A percentile compares a stretch with the other conserved stretches of the same genome.
Evolutionary conservation across 1,140 invertebrate genomes (phyloP).

Genomic region (Cydia splendana): DNA sequence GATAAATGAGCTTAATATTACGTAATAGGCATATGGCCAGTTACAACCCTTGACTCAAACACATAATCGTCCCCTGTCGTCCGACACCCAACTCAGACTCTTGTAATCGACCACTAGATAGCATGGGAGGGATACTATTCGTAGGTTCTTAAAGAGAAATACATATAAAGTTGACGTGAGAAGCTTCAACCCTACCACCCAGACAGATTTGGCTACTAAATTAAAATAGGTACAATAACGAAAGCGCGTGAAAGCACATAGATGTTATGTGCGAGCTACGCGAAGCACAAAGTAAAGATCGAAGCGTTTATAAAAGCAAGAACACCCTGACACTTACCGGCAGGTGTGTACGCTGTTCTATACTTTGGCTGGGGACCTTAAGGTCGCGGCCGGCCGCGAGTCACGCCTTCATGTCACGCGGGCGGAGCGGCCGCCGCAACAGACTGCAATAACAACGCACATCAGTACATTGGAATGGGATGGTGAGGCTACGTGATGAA

Average conservation of each 20-base stretch:
- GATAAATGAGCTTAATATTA: too few species aligned
- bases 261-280: constrained; percentile 46
- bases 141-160: constrained; percentile 82
- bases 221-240: constrained; percentile 17
- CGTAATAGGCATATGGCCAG: too few species aligned
- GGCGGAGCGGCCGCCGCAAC: constrained; percentile 62
- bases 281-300: constrained; percentile 79
- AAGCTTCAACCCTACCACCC: constrained; percentile 25
- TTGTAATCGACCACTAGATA: constrained; percentile 81
- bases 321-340: constrained; percentile 78
- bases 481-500: constrained; percentile 66
- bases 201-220: constrained; percentile 20
- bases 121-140: constrained; percentile 84
- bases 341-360: constrained; percentile 73
- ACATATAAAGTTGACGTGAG: constrained; percentile 27
- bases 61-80: constrained; percentile 79
- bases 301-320: constrained; percentile 75
- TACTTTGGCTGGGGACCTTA: constrained; percentile 72
- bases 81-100: constrained; percentile 67
- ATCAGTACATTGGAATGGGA: constrained; percentile 71
- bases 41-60: constrained; percentile 82
- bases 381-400: constrained; percentile 72
- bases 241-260: constrained; percentile 23
- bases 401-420: constrained; percentile 71
- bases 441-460: constrained; percentile 77